A percentile compares a stretch with the other conserved stretches of the same genome.
These are phyloP conservation scores for Orchesella cincta DNA, from an alignment of 1,140 invertebrate genomes.

Conservation along the genomic window DNA sequence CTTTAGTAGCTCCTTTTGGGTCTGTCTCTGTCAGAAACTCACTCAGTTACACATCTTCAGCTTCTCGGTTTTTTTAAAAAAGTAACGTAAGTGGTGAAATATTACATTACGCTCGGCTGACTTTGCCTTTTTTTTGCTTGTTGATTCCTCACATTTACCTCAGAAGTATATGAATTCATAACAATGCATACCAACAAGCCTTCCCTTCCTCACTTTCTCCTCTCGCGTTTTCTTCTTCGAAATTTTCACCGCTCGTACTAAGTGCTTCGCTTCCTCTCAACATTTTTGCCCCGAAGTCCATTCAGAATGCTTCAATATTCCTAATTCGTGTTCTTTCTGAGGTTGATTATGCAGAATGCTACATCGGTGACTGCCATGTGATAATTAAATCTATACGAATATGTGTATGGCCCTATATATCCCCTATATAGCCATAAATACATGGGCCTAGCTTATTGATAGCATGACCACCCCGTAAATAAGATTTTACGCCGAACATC, in stretches of 20 bases:
- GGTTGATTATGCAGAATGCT: neutral
- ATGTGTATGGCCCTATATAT: neutral
- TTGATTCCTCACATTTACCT: slow-evolving; percentile 12
- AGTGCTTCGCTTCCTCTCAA: slow-evolving; percentile 3
- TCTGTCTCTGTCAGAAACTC: neutral
- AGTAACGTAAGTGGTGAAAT: slow-evolving; percentile 15
- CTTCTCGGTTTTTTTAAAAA: neutral
- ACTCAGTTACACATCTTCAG: neutral
- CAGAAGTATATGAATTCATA: neutral
- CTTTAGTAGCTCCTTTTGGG: too few species aligned
- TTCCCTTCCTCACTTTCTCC: too few species aligned
- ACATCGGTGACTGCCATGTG: neutral
- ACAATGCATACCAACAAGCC: neutral
- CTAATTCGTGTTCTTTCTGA: neutral
- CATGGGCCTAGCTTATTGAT: neutral
- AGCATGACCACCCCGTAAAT: neutral
- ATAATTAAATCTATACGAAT: neutral
- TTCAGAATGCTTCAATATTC: neutral
- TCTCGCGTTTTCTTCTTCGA: neutral
- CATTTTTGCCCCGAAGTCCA: neutral
- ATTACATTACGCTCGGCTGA: slow-evolving; percentile 4
- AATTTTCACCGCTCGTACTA: neutral
- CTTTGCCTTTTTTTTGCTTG: neutral
- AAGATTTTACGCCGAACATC: neutral
- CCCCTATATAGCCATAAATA: neutral